A percentile compares a stretch with the other conserved stretches of the same genome.
These are phyloP conservation scores for Lepidocyrtinus sp. DNA, from an alignment of 2,888 invertebrate genomes.

Conservation along the genomic window DNA sequence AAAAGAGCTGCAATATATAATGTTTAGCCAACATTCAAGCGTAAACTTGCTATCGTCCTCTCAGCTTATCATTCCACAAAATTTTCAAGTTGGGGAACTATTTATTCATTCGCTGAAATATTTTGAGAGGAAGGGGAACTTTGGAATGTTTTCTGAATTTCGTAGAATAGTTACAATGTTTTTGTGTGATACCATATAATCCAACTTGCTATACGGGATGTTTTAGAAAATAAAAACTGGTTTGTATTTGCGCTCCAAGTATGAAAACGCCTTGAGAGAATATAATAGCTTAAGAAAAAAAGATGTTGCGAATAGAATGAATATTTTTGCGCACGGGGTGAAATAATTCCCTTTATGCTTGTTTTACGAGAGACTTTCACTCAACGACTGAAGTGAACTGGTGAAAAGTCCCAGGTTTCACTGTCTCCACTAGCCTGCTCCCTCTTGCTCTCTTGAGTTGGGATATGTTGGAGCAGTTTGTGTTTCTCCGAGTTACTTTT, in stretches of 20 bases:
- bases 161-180: too few species aligned
- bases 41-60: neutral
- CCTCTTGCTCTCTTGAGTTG: neutral
- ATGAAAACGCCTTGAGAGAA: too few species aligned
- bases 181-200: too few species aligned
- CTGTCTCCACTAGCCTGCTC: slow-evolving; percentile 8
- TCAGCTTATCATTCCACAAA: neutral
- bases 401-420: slow-evolving; percentile 21
- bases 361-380: slow-evolving; percentile 41
- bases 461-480: neutral
- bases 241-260: too few species aligned
- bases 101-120: neutral
- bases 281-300: neutral
- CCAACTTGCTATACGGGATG: too few species aligned
- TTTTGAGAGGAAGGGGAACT: neutral
- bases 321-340: neutral
- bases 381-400: slow-evolving; percentile 47
- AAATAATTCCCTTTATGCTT: neutral
- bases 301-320: neutral
- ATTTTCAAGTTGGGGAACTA: neutral
- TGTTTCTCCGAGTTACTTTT: neutral
- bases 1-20: neutral
- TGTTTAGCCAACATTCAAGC: slow-evolving; percentile 4
- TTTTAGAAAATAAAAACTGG: too few species aligned
- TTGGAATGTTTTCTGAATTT: too few species aligned